phyloP scores from a whole-genome alignment of 2,888 invertebrate species.

The Conchocele bisecta region DNA sequence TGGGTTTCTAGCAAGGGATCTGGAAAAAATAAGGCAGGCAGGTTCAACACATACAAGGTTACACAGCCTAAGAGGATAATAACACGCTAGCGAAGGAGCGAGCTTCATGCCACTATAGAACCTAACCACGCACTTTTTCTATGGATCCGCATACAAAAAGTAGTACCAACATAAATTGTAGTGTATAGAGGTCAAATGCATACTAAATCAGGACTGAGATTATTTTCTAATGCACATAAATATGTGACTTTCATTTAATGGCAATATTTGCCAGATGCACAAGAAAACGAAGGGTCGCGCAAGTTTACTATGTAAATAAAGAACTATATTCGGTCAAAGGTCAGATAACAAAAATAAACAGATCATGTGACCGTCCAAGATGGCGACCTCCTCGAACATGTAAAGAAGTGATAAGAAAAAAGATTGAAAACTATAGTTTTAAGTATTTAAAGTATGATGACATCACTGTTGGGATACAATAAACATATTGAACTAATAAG shows the following conservation, averaged over 20 bases:
- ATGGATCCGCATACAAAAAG: slow-evolving; percentile 19
- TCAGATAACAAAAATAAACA: slow-evolving; percentile 35
- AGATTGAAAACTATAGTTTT: too few relatives aligned
- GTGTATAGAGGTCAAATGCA: too few relatives aligned
- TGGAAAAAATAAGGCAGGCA: slow-evolving; percentile 70
- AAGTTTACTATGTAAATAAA: slow-evolving; percentile 58
- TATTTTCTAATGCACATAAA: not conserved
- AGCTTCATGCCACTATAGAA: slow-evolving; percentile 64
- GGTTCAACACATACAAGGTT: slow-evolving; percentile 67
- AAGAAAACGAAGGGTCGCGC: slow-evolving; percentile 16
- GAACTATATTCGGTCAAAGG: slow-evolving; percentile 61
- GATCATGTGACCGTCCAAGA: slow-evolving; percentile 66
- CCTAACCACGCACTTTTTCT: slow-evolving; percentile 16
- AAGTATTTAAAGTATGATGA: too few relatives aligned
- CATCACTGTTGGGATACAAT: too few relatives aligned
- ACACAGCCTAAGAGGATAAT: slow-evolving; percentile 67
- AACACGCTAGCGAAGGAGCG: slow-evolving; percentile 66
- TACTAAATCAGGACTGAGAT: too few relatives aligned
- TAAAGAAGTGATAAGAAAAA: too few relatives aligned
- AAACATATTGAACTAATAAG: too few relatives aligned
- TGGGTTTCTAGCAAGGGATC: slow-evolving; percentile 74
- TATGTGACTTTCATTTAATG: not conserved
- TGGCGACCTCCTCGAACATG: slow-evolving; percentile 57
- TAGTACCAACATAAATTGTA: slow-evolving; percentile 28
- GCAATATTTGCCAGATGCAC: too few relatives aligned